Conservation (phyloP, 2,888 invertebrate genomes). For the Pandemis heparana region DNA sequence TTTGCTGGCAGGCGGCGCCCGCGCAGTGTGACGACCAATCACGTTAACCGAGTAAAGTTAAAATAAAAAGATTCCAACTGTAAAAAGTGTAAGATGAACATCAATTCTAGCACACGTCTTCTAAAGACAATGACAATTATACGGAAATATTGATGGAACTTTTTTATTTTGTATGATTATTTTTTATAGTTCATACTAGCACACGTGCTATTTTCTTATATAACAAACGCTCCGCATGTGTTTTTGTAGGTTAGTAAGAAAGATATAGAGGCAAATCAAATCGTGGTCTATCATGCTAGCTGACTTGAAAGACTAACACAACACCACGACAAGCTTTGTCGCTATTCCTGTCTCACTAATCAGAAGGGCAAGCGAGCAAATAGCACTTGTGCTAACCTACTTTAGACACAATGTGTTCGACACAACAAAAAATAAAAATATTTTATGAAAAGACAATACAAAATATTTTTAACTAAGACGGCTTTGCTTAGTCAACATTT, state of each 20-base stretch:
- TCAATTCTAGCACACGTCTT: too few species aligned
- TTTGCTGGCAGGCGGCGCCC: constrained; percentile 41
- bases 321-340: too few species aligned
- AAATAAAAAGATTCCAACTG: not conserved
- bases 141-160: not conserved
- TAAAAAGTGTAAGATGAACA: too few species aligned
- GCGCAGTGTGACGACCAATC: constrained; percentile 24
- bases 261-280: not conserved
- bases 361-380: not conserved
- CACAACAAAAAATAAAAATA: too few species aligned
- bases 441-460: too few species aligned
- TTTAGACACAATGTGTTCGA: not conserved
- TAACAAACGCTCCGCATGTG: too few species aligned
- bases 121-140: too few species aligned
- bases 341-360: too few species aligned
- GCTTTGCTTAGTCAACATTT: too few species aligned
- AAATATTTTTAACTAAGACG: too few species aligned
- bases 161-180: not conserved
- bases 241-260: too few species aligned
- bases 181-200: not conserved
- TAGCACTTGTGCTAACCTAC: not conserved
- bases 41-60: not conserved
- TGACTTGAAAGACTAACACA: not conserved
- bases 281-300: not conserved
- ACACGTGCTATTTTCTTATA: not conserved